Evolutionary conservation across 2,888 invertebrate genomes (phyloP).

Genomic region (Lumbricus terrestris): DNA sequence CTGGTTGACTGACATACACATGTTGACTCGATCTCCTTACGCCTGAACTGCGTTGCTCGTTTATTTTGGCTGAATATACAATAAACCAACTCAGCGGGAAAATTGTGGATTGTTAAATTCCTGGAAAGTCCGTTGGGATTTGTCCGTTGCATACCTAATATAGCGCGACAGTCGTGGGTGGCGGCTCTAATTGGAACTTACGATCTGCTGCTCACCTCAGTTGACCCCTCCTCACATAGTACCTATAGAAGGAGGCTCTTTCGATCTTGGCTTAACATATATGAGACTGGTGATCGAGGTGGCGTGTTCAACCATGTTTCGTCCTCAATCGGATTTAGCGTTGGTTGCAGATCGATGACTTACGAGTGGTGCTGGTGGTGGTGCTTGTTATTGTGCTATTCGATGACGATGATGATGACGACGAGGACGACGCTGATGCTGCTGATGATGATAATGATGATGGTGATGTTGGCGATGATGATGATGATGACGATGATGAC

Average conservation of each 20-base stretch:
- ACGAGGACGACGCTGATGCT: too few relatives aligned
- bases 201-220: background rate
- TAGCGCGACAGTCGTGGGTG: background rate
- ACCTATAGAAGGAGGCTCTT: background rate
- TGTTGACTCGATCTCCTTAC: too few relatives aligned
- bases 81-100: too few relatives aligned
- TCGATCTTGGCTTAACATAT: background rate
- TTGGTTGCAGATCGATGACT: background rate
- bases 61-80: background rate
- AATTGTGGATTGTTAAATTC: too few relatives aligned
- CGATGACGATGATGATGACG: too few relatives aligned
- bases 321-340: background rate
- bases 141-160: too few relatives aligned
- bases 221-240: background rate
- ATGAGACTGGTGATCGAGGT: background rate
- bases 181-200: background rate
- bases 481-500: slow-evolving; percentile 14
- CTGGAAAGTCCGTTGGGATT: too few relatives aligned
- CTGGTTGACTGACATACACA: too few relatives aligned
- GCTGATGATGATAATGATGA: too few relatives aligned
- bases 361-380: background rate
- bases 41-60: background rate
- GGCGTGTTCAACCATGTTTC: background rate
- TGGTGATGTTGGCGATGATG: background rate
- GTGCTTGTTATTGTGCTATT: too few relatives aligned